Conservation (phyloP, 2,888 invertebrate species). For the Drosophila flavopinicola region DNA sequence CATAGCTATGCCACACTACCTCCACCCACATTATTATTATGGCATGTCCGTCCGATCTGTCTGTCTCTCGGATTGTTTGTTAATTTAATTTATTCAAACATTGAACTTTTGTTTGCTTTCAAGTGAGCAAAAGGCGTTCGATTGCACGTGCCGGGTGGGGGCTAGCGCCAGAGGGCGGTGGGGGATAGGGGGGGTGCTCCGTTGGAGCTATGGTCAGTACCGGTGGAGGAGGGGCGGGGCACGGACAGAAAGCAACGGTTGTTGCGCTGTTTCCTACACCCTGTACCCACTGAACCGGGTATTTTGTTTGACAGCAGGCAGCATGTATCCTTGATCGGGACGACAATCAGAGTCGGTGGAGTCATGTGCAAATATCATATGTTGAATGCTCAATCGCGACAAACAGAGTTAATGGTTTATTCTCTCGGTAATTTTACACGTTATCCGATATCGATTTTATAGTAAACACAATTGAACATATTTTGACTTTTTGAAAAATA, state of each 20-base stretch:
- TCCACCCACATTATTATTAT: constrained; percentile 53
- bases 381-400: too few relatives aligned
- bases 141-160: constrained; percentile 12
- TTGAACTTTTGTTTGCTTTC: constrained; percentile 71
- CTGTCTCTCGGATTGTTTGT: constrained; percentile 21
- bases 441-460: too few relatives aligned
- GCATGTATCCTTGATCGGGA: too few relatives aligned
- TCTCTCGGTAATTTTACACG: too few relatives aligned
- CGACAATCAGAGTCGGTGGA: too few relatives aligned
- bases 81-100: constrained; percentile 72
- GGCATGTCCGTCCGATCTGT: constrained; percentile 6
- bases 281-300: background rate
- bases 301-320: too few relatives aligned
- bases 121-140: constrained; percentile 44
- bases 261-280: constrained; percentile 13
- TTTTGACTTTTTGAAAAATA: too few relatives aligned
- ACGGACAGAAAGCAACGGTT: constrained; percentile 47
- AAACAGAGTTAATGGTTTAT: too few relatives aligned
- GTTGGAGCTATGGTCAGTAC: background rate
- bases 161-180: background rate
- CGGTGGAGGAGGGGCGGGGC: constrained; percentile 31
- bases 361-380: too few relatives aligned
- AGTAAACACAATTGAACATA: too few relatives aligned
- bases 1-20: constrained; percentile 29
- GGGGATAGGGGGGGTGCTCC: background rate